Percentiles rank a stretch among this genome's conserved stretches.
Conservation (phyloP, 1,140 invertebrate genomes). For the Brachionus rotundiformis region DNA sequence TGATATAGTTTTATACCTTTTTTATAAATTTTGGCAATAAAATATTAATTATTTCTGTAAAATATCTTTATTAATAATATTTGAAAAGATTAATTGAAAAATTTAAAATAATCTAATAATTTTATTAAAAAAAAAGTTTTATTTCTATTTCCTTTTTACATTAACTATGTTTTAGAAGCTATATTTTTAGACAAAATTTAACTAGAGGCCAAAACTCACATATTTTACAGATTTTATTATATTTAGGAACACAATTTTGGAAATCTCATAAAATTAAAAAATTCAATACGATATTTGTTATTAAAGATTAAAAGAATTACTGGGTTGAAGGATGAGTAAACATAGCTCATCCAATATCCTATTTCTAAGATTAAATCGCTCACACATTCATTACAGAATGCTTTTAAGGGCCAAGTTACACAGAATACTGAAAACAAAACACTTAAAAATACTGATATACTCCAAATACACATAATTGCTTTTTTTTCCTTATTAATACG, state of each 20-base stretch:
- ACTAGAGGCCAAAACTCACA: too few species aligned
- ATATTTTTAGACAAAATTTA: too few species aligned
- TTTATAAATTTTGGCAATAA: too few species aligned
- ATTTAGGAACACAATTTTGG: neutral
- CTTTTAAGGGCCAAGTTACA: conserved; percentile 36
- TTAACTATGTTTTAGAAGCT: too few species aligned
- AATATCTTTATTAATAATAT: too few species aligned
- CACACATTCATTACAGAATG: conserved; percentile 18
- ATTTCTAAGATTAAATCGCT: conserved; percentile 34
- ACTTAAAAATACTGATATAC: conserved; percentile 14
- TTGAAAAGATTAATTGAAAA: too few species aligned
- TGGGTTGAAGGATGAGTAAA: conserved; percentile 37
- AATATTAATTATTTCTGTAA: too few species aligned
- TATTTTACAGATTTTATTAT: neutral
- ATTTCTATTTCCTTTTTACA: too few species aligned
- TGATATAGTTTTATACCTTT: too few species aligned
- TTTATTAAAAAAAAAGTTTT: too few species aligned
- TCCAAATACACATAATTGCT: conserved; percentile 32
- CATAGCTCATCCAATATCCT: conserved; percentile 36
- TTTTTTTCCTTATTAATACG: conserved; percentile 24
- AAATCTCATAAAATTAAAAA: neutral
- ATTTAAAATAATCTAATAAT: too few species aligned
- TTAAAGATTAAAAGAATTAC: conserved; percentile 10
- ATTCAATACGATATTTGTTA: conserved; percentile 28
- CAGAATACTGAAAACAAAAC: conserved; percentile 26